Conservation (phyloP, 2,113 vertebrate species). For the Craseonycteris thonglongyai region DNA sequence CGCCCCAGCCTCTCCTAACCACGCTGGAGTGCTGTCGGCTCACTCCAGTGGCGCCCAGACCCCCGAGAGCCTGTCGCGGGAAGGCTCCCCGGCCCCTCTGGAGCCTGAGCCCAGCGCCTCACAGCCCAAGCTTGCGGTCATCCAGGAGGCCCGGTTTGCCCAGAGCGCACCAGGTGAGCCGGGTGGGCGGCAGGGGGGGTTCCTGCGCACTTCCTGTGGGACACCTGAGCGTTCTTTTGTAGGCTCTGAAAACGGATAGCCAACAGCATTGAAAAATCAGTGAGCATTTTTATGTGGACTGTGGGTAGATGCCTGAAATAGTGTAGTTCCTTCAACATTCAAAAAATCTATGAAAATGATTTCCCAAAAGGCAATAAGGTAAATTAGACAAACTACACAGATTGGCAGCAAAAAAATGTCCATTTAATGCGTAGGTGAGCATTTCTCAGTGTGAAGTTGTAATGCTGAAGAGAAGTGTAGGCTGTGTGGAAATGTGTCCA, state of each 20-base stretch:
- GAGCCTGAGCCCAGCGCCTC: constrained; percentile 87
- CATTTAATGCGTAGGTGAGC: neutral
- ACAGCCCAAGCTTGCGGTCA: constrained; percentile 95
- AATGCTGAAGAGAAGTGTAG: neutral
- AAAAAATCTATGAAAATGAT: neutral
- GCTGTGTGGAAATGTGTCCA: neutral
- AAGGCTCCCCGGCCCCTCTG: constrained; percentile 95
- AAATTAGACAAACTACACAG: too few species aligned
- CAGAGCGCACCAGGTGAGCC: constrained; percentile 91
- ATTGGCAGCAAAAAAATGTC: neutral
- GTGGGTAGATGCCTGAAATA: neutral
- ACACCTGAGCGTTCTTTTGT: too few species aligned
- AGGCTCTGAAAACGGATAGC: neutral
- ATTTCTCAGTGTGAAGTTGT: neutral
- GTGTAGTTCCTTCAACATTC: neutral
- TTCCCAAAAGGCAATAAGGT: neutral
- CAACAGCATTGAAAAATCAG: neutral
- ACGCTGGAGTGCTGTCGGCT: constrained; percentile 93
- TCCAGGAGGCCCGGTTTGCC: constrained; percentile 94
- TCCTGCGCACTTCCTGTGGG: rapidly evolving
- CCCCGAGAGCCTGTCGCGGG: constrained; percentile 95
- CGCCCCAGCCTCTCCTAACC: constrained; percentile 96
- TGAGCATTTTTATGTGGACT: neutral
- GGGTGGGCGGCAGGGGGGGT: neutral
- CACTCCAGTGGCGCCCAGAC: constrained; percentile 98